These are phyloP conservation scores for Bellardia pandia DNA, from an alignment of 2,888 invertebrate species.

Conservation along the genomic window DNA sequence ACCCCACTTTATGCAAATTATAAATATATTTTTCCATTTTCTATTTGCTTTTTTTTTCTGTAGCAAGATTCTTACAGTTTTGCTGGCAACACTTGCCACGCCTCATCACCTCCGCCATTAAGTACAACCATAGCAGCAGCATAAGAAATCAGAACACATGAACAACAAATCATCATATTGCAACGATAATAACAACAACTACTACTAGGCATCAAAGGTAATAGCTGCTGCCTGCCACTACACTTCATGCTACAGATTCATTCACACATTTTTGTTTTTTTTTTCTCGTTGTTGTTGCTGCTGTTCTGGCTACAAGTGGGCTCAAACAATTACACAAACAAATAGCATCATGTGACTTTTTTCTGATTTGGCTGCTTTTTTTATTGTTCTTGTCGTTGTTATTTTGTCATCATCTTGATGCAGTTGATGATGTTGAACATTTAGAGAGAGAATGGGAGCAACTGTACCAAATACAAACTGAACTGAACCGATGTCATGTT, in stretches of 20 bases:
- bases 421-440: slow-evolving; percentile 52
- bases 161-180: slow-evolving; percentile 65
- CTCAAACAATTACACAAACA: slow-evolving; percentile 70
- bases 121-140: slow-evolving; percentile 2
- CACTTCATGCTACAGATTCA: slow-evolving; percentile 20
- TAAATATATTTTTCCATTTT: slow-evolving; percentile 70
- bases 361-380: slow-evolving; percentile 46
- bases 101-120: slow-evolving; percentile 70
- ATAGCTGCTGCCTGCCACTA: slow-evolving; percentile 39
- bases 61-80: neutral
- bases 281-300: slow-evolving; percentile 40
- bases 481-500: slow-evolving; percentile 65
- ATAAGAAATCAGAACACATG: slow-evolving; percentile 61
- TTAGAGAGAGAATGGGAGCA: slow-evolving; percentile 53
- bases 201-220: slow-evolving; percentile 62
- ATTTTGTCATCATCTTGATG: slow-evolving; percentile 57
- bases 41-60: slow-evolving; percentile 35
- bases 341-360: slow-evolving; percentile 39
- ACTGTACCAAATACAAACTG: slow-evolving; percentile 68
- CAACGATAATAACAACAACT: slow-evolving; percentile 49
- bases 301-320: slow-evolving; percentile 62
- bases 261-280: slow-evolving; percentile 10
- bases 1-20: slow-evolving; percentile 77
- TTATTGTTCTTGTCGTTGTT: slow-evolving; percentile 30
- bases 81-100: slow-evolving; percentile 59